A percentile compares a stretch with the other conserved stretches of the same genome.
Conservation (phyloP, 2,113 vertebrate species). For the Uria lomvia region DNA sequence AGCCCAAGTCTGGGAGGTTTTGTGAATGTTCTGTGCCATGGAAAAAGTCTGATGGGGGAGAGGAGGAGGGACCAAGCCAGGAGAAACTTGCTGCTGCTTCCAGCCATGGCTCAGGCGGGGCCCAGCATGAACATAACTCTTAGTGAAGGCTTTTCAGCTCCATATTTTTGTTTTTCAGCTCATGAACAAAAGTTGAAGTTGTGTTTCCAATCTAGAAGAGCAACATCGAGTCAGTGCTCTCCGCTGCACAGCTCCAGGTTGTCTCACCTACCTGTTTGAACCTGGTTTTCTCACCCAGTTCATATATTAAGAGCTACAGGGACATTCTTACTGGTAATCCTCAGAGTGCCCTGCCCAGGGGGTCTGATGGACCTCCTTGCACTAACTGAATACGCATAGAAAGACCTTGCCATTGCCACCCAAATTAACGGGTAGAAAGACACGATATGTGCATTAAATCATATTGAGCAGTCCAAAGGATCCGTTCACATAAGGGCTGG, state of each 20-base stretch:
- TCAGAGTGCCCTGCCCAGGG: neutral
- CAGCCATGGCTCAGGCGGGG: neutral
- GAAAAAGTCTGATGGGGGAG: neutral
- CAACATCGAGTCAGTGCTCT: accelerated
- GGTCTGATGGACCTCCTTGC: neutral
- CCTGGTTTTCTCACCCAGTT: neutral
- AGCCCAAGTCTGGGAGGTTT: neutral
- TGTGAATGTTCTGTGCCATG: neutral
- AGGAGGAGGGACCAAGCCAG: neutral
- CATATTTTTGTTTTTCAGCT: neutral
- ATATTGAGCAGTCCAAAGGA: neutral
- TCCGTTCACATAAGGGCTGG: neutral
- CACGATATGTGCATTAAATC: neutral
- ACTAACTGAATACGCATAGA: neutral
- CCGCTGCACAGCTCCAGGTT: neutral
- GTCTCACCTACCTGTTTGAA: neutral
- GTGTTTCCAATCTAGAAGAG: neutral
- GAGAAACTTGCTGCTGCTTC: neutral
- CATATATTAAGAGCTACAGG: neutral
- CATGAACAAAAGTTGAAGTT: neutral
- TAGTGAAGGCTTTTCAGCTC: accelerated
- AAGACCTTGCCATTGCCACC: neutral
- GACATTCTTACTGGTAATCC: too few relatives aligned
- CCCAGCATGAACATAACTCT: neutral
- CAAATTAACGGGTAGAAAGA: neutral